Evolutionary conservation across 92 coral and sea anemone genomes (phyloP).

Genomic region (Actinostola sp.): DNA sequence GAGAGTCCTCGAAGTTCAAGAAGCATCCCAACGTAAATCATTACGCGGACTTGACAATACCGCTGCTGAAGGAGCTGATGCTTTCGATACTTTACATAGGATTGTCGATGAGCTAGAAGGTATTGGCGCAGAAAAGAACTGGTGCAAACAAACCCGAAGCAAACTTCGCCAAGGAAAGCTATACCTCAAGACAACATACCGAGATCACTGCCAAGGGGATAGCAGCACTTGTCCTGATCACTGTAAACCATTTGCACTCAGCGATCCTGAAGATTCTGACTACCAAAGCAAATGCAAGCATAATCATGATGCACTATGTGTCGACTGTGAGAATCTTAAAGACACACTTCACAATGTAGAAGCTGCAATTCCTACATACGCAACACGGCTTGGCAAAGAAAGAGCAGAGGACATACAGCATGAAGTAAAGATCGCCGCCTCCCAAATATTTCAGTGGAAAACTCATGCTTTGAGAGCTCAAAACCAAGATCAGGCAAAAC

Average conservation of each 20-base stretch:
- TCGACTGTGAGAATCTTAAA: slow-evolving; percentile 22
- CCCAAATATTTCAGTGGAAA: slow-evolving; percentile 50
- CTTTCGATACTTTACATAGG: slow-evolving; percentile 27
- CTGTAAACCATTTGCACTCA: slow-evolving; percentile 41
- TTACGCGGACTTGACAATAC: slow-evolving; percentile 63
- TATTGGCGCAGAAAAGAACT: slow-evolving; percentile 37
- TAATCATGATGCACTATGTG: slow-evolving; percentile 22
- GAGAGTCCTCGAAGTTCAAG: slow-evolving; percentile 57
- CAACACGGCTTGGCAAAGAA: slow-evolving; percentile 16
- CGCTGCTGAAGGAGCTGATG: slow-evolving; percentile 30
- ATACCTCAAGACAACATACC: slow-evolving; percentile 47
- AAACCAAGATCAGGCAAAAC: slow-evolving; percentile 54
- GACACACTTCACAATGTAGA: slow-evolving; percentile 6
- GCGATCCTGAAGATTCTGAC: slow-evolving; percentile 24
- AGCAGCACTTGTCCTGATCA: slow-evolving; percentile 50
- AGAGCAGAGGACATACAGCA: slow-evolving; percentile 16
- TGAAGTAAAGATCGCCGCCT: slow-evolving; percentile 40
- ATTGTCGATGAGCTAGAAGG: slow-evolving; percentile 46
- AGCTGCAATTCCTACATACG: slow-evolving; percentile 12
- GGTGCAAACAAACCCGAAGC: slow-evolving; percentile 27
- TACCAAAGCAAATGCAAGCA: slow-evolving; percentile 20
- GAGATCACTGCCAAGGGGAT: slow-evolving; percentile 52
- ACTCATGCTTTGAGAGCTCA: slow-evolving; percentile 43
- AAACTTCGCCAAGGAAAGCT: slow-evolving; percentile 36
- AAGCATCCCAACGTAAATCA: slow-evolving; percentile 59